Evolutionary conservation across 1,140 invertebrate species (phyloP), one percentile per base, ranked within the genome.

Genomic region (Drosophila repleta): DNA sequence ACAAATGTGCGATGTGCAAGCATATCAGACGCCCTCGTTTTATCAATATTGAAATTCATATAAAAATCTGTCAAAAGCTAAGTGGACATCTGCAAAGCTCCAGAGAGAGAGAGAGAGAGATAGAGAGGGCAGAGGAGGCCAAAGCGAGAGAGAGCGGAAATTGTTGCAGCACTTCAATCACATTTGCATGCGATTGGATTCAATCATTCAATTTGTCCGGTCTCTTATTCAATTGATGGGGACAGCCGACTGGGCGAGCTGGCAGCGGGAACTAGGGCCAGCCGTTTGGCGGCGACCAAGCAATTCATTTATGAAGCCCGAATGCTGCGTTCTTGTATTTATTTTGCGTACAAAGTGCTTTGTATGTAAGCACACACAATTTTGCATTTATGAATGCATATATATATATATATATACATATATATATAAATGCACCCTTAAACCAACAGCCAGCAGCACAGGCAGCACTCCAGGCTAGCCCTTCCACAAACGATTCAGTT

Each of bases 271-370:
- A n/a, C 13, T 21, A 7, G 13, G 21, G 58, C 63, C 62, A 11
- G 11, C 11, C 10, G 32, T 13, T 13, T 35, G 11, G 11, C 32
- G 32, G 32, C 32, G 11, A 35, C 32, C 69, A 76, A 70, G 65
- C 79, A 74, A 78, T 87, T 81, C 81, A 78, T 74, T 75, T 85
- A 75, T 87, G 78, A 74, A 70, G 46, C 73, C 65, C 51, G 69
- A 77, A 84, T 74, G 75, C 66, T 83, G 63, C 75, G 79, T 83
- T 76, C 77, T 74, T 81, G 43, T 68, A 69, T 74, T 74, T 74
- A 69, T 80, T 83, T 83, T 66, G 64, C 37, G 58, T 39, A 68
- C 60, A 73, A 76, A 73, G 63, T 61, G 60, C 49, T 76, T 76
- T 64, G 49, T 60, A 60, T 69, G 56, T 74, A 56, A 71, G 71